Conservation (phyloP, 2,797 vertebrate species). For the Sitta carolinensis region DNA sequence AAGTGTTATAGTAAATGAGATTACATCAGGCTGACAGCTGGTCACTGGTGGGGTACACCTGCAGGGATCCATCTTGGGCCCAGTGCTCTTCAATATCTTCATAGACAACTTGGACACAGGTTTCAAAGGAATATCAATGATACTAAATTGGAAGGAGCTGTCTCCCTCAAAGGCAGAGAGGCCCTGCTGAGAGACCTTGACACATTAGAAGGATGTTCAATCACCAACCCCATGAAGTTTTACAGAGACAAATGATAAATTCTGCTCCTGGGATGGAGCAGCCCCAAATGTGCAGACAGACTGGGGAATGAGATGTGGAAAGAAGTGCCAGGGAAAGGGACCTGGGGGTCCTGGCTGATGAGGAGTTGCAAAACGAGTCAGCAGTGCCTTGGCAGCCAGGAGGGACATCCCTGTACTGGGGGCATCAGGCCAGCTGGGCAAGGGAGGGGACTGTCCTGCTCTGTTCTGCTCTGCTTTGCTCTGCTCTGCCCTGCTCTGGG, state of each 20-base stretch:
- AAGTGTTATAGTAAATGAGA: neutral
- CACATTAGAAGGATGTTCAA: neutral
- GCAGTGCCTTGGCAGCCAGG: neutral
- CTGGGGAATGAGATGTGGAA: neutral
- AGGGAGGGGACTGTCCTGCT: neutral
- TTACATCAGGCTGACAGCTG: neutral
- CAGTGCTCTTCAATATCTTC: neutral
- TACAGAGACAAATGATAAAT: neutral
- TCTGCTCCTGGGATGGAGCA: neutral
- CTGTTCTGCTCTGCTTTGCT: neutral
- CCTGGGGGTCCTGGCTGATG: neutral
- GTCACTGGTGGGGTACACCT: neutral
- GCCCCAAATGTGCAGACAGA: neutral
- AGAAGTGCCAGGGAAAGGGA: neutral
- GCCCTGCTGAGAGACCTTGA: neutral
- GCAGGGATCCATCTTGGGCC: neutral
- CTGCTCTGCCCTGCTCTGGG: accelerated
- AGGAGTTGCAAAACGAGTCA: neutral
- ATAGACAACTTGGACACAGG: neutral
- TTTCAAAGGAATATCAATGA: neutral
- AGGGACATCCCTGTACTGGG: neutral
- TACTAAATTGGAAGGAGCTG: neutral
- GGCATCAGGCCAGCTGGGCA: accelerated
- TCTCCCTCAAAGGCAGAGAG: neutral
- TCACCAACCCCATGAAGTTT: neutral